These are phyloP conservation scores for Drosophila asahinai DNA, from an alignment of 1,140 invertebrate species.

Conservation along the genomic window DNA sequence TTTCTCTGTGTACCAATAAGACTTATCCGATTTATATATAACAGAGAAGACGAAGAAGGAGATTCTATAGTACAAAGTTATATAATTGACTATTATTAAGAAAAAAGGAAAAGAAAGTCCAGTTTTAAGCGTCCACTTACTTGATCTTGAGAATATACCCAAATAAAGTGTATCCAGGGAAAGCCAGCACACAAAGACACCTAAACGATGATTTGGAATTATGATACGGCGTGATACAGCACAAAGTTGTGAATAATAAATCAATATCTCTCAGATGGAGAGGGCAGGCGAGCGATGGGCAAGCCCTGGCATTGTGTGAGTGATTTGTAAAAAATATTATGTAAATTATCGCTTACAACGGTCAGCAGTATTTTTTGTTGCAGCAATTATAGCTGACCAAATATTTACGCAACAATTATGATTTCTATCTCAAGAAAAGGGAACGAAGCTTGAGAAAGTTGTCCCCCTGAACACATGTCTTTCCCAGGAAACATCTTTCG, in stretches of 20 bases:
- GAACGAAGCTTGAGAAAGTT: conserved; percentile 21
- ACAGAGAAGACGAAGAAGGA: too few relatives aligned
- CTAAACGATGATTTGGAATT: conserved; percentile 70
- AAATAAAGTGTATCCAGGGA: conserved; percentile 24
- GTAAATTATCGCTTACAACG: conserved; percentile 76
- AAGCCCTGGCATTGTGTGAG: conserved; percentile 47
- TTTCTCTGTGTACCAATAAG: too few relatives aligned
- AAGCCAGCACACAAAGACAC: conserved; percentile 44
- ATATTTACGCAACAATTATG: conserved; percentile 81
- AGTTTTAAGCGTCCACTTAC: background rate
- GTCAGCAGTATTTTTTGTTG: conserved; percentile 57
- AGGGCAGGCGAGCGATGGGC: background rate
- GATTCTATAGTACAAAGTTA: too few relatives aligned
- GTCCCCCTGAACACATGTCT: conserved; percentile 3
- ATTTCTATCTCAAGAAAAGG: conserved; percentile 53
- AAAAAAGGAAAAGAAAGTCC: too few relatives aligned
- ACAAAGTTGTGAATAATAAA: conserved; percentile 63
- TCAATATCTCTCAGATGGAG: conserved; percentile 51
- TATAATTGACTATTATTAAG: too few relatives aligned
- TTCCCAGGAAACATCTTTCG: conserved; percentile 10
- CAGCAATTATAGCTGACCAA: conserved; percentile 79
- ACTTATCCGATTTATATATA: too few relatives aligned
- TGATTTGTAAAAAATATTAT: conserved; percentile 77
- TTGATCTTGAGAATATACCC: background rate
- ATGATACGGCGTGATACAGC: conserved; percentile 73